These are phyloP conservation scores for Brachyopa scutellaris DNA, from an alignment of 2,888 invertebrate species.

Conservation along the genomic window DNA sequence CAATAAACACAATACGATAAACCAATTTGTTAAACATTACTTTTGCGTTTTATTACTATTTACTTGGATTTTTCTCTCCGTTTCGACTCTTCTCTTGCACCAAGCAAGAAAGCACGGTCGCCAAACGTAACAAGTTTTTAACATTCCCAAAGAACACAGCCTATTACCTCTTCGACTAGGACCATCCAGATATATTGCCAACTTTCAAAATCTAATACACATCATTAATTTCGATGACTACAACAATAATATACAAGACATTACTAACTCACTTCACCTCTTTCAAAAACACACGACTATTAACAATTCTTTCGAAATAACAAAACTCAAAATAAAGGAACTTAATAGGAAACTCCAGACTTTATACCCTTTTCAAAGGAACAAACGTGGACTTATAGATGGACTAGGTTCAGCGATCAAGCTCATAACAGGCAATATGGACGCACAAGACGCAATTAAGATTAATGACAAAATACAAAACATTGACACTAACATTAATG, in stretches of 20 bases:
- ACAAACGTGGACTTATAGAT: constrained; percentile 8
- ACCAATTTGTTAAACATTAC: no score
- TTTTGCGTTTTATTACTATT: no score
- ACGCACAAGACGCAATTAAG: constrained; percentile 17
- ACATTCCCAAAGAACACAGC: neutral
- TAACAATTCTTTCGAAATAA: neutral
- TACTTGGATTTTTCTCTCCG: no score
- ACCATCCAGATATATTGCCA: constrained; percentile 3
- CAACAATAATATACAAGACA: neutral
- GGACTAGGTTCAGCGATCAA: constrained; percentile 20
- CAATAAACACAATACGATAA: no score
- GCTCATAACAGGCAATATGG: constrained; percentile 31
- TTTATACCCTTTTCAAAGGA: constrained; percentile 4
- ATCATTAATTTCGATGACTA: constrained; percentile 9
- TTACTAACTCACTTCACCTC: neutral
- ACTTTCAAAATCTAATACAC: constrained; percentile 23
- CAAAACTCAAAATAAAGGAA: constrained; percentile 14
- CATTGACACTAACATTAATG: neutral
- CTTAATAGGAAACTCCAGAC: constrained; percentile 1
- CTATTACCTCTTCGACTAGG: constrained; percentile 24
- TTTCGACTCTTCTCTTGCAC: no score
- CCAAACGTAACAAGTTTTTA: no score
- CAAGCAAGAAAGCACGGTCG: no score
- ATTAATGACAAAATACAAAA: constrained; percentile 16
- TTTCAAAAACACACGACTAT: neutral